Conservation (phyloP, 2,888 invertebrate species). For the Aricia artaxerxes region DNA sequence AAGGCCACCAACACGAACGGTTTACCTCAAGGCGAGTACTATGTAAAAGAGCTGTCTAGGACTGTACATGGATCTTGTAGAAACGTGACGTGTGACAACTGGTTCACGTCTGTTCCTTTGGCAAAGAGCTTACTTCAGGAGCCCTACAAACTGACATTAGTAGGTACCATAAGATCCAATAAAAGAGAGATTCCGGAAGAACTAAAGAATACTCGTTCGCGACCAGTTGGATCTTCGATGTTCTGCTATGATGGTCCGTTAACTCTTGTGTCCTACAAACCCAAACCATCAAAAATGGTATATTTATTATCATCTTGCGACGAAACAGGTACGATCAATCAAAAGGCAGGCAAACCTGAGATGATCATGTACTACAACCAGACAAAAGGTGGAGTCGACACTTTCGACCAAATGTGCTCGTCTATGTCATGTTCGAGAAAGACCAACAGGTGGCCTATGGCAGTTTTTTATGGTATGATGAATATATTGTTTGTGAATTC, state of each 20-base stretch:
- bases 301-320: conserved; percentile 37
- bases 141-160: conserved; percentile 49
- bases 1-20: conserved; percentile 37
- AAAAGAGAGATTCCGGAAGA: conserved; percentile 42
- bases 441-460: conserved; percentile 34
- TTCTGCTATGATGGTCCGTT: conserved; percentile 37
- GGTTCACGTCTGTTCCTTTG: conserved; percentile 32
- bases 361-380: conserved; percentile 44
- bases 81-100: conserved; percentile 21
- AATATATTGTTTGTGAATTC: conserved; percentile 31
- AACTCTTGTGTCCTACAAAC: conserved; percentile 38
- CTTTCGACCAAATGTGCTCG: conserved; percentile 44
- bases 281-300: conserved; percentile 38
- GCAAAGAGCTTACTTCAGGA: conserved; percentile 44
- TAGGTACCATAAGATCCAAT: conserved; percentile 45
- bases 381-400: conserved; percentile 45
- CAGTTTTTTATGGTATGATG: conserved; percentile 29
- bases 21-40: conserved; percentile 5
- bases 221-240: conserved; percentile 35
- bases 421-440: conserved; percentile 40
- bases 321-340: conserved; percentile 44
- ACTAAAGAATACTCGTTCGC: conserved; percentile 35
- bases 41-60: conserved; percentile 23
- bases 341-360: conserved; percentile 37
- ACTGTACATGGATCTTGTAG: conserved; percentile 29